phyloP scores from a whole-genome alignment of 2,797 vertebrate species.

The Cephalopachus bancanus region DNA sequence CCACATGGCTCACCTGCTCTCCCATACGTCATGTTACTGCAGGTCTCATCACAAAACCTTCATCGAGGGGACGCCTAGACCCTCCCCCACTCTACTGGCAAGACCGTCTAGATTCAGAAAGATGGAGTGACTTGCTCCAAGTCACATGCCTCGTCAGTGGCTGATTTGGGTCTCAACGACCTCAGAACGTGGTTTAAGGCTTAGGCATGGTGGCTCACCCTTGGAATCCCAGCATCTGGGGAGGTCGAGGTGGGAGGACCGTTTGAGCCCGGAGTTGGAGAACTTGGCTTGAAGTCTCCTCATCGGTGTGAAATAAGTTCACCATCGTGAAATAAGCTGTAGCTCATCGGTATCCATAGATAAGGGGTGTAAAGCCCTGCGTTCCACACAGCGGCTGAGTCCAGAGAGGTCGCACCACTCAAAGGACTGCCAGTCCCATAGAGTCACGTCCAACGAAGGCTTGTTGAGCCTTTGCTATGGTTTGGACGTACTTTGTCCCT shows the following conservation, averaged over 20 bases:
- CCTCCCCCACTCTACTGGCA: background rate
- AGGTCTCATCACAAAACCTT: background rate
- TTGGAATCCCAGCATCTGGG: too few species aligned
- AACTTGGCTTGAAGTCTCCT: background rate
- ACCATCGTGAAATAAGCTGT: background rate
- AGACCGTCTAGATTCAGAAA: background rate
- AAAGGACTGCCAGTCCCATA: background rate
- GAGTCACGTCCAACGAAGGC: background rate
- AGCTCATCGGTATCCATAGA: background rate
- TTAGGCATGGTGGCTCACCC: too few species aligned
- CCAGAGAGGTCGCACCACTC: background rate
- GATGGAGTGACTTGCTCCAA: background rate
- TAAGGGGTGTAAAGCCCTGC: background rate
- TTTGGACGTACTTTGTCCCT: background rate
- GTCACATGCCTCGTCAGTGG: background rate
- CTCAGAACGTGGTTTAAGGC: background rate
- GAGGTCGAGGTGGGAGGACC: too few species aligned
- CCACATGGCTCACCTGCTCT: background rate
- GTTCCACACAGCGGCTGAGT: background rate
- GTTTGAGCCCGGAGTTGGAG: too few species aligned
- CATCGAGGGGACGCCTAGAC: too few species aligned
- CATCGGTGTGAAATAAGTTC: background rate
- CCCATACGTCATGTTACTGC: too few species aligned
- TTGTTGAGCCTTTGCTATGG: background rate
- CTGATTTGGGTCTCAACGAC: background rate